Evolutionary conservation across 1,140 invertebrate species (phyloP).

Genomic region (Drosophila jambulina): DNA sequence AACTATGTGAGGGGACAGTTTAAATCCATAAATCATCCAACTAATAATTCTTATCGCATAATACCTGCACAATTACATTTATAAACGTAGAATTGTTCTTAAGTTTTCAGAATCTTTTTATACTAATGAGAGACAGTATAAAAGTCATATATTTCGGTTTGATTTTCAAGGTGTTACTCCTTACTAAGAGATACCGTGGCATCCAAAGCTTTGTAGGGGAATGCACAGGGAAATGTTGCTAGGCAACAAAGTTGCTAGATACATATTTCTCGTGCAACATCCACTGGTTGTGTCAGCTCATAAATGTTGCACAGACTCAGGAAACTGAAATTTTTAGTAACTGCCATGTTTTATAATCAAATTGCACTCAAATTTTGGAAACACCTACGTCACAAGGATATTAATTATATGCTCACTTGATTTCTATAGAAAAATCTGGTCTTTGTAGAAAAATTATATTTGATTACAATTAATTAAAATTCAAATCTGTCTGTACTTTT

Average conservation of each 20-base stretch:
- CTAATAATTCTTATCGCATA: background rate
- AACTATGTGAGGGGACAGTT: background rate
- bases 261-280: background rate
- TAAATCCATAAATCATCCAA: background rate
- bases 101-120: background rate
- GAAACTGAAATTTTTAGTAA: background rate
- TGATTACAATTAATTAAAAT: background rate
- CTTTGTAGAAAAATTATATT: no score
- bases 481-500: background rate
- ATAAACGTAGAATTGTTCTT: background rate
- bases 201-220: background rate
- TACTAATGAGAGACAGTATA: background rate
- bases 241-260: background rate
- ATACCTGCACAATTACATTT: background rate
- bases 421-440: background rate
- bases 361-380: background rate
- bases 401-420: background rate
- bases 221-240: background rate
- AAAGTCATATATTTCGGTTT: background rate
- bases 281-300: background rate
- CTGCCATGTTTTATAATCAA: background rate
- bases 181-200: background rate
- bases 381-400: background rate
- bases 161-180: background rate
- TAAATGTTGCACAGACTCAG: background rate